A percentile compares a stretch with the other conserved stretches of the same genome.
phyloP scores from a whole-genome alignment of 2,113 vertebrate genomes.

The Acanthochromis polyacanthus region DNA sequence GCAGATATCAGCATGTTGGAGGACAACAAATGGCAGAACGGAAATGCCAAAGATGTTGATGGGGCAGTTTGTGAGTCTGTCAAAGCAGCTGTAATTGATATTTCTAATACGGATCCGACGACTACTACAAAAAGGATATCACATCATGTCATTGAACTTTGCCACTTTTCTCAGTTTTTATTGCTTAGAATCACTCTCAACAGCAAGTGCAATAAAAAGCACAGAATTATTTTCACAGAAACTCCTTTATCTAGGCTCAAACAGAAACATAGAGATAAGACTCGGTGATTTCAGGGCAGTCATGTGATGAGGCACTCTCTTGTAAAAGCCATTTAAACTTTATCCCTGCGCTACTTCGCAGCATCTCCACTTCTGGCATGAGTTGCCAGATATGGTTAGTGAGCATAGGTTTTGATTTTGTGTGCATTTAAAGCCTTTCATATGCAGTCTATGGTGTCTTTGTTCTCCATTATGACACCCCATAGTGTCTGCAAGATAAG shows the following conservation, averaged over 20 bases:
- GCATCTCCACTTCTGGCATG: no score
- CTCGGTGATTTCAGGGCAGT: no score
- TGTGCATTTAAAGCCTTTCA: not conserved
- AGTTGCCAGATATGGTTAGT: not conserved
- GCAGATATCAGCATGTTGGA: not conserved
- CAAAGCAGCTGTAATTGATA: not conserved
- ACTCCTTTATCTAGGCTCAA: not conserved
- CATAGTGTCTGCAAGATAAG: no score
- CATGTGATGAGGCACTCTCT: no score
- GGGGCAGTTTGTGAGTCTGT: not conserved
- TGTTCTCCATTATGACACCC: not conserved
- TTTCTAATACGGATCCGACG: not conserved
- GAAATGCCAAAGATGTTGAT: not conserved
- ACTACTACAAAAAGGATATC: not conserved
- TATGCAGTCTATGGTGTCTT: not conserved
- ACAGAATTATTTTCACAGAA: not conserved
- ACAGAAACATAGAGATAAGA: no score
- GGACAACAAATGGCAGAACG: not conserved
- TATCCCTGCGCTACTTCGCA: no score
- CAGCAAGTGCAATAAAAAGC: not conserved
- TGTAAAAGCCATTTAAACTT: not conserved
- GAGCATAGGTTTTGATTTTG: not conserved
- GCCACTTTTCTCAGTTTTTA: not conserved
- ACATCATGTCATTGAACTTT: not conserved
- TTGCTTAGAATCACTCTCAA: not conserved